Evolutionary conservation across 2,113 vertebrate species (phyloP), one percentile per base, ranked within the genome.

Genomic region (Prunella himalayana): DNA sequence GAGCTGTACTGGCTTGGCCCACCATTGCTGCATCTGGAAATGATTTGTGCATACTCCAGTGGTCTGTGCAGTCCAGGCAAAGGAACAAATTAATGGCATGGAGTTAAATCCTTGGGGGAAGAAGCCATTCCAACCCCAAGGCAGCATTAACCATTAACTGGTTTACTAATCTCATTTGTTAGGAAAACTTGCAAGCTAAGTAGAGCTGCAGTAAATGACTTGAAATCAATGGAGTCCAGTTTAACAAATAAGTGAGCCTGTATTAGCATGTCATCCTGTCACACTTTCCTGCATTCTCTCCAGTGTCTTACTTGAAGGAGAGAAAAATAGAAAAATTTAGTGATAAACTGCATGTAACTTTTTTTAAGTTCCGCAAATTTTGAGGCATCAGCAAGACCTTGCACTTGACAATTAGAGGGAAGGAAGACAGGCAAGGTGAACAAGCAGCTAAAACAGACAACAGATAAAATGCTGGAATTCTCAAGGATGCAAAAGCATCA

Each of bases 21-120:
- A 89, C 65, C 78, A n/a, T 2, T 59, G 71, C 75, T 88, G 88
- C 95, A 96, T 96, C 97, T 97, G 97, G 92, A 97, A 94, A 30
- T 64, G 49, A 95, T 97, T 87, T 96, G 82, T 76, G 80, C 42
- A 3, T 41, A 53, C 61, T 82, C 89, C 51, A 90, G 47, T 35
- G 79, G 72, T 54, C 92, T 90, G 1, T 49, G 66, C 68, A 94
- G 91, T 60, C 92, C 59, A 31, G 83, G 96, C 96, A 95, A 91
- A 82, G 66, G 90, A 96, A 91, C 92, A 88, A 86, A 90, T 91
- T 77, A 84, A 80, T 49, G 72, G 61, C 68, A 79, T 27, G 53
- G 88, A 94, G 54, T 71, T 92, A 91, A 95, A 76, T 47, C 79
- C 84, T 90, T 23, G 15, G 33, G 39, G 3, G 12, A 16, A 21